Evolutionary conservation across 2,888 invertebrate species (phyloP).

Genomic region (Lasioglossum zephyrum): DNA sequence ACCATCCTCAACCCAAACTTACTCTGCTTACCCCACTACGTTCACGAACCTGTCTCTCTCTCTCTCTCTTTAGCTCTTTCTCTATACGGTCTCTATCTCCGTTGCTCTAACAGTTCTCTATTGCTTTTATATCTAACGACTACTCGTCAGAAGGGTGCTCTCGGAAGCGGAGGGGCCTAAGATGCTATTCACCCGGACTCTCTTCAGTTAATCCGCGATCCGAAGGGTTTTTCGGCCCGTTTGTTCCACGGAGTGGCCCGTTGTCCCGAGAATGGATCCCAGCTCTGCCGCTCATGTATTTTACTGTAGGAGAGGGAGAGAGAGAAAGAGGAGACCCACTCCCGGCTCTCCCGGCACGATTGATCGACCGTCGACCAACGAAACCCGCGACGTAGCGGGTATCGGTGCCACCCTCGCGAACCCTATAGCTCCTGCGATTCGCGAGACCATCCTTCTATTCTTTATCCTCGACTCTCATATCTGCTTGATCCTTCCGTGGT

Average conservation of each 20-base stretch:
- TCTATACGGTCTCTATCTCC: not conserved
- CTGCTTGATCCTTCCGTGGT: not conserved
- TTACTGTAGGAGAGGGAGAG: not conserved
- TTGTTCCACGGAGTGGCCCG: slow-evolving; percentile 15
- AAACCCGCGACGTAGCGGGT: slow-evolving; percentile 15
- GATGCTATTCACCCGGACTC: slow-evolving; percentile 63
- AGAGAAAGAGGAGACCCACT: slow-evolving; percentile 1
- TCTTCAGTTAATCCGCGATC: slow-evolving; percentile 44
- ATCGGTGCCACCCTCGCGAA: slow-evolving; percentile 1
- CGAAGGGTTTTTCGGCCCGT: slow-evolving; percentile 18
- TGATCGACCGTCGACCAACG: slow-evolving; percentile 3
- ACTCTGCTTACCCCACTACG: slow-evolving; percentile 57
- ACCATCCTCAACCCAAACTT: slow-evolving; percentile 70
- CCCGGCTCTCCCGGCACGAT: slow-evolving; percentile 2
- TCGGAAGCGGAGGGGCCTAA: slow-evolving; percentile 57
- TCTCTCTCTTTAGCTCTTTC: not conserved
- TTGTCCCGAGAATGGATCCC: slow-evolving; percentile 23
- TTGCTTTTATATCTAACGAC: slow-evolving; percentile 72
- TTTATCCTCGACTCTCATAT: not conserved
- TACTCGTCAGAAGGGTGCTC: slow-evolving; percentile 70
- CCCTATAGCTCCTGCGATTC: not conserved
- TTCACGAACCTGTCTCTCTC: slow-evolving; percentile 9
- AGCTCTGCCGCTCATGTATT: not conserved
- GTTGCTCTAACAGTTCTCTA: slow-evolving; percentile 19
- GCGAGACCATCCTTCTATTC: not conserved